Conservation (phyloP, 2,113 vertebrate genomes). For the Strigops habroptila region DNA sequence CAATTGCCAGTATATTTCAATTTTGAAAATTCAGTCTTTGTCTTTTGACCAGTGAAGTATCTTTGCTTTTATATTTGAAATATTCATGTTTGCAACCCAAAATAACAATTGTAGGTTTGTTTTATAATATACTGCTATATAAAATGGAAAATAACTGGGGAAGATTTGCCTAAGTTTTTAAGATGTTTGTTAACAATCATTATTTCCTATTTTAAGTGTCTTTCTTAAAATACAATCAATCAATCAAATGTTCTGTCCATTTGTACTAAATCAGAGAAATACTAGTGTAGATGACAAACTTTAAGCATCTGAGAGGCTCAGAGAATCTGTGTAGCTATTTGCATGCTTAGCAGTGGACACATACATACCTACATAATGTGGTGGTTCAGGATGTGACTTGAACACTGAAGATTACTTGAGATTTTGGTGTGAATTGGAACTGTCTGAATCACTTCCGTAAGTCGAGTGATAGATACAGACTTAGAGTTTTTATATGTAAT, state of each 20-base stretch:
- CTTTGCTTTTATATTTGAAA: not conserved
- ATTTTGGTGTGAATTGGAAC: not conserved
- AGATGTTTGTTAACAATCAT: not conserved
- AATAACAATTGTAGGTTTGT: not conserved
- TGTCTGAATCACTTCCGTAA: not conserved
- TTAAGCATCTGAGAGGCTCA: not conserved
- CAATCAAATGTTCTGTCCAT: not conserved
- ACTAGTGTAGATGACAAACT: not conserved
- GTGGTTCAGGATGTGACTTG: not conserved
- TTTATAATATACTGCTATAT: not conserved
- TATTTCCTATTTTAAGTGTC: not conserved
- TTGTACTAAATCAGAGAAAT: not conserved
- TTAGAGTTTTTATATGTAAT: not conserved
- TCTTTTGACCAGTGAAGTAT: not conserved
- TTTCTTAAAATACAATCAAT: not conserved
- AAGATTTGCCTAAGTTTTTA: not conserved
- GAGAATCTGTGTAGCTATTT: not conserved
- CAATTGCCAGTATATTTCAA: not conserved
- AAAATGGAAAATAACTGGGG: not conserved
- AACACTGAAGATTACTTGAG: not conserved
- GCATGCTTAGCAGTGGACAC: not conserved
- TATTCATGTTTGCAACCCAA: not conserved
- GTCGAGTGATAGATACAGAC: not conserved
- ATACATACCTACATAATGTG: rapidly evolving
- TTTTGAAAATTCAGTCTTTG: not conserved